phyloP scores from a whole-genome alignment of 2,113 vertebrate species.

The Tympanuchus pallidicinctus region DNA sequence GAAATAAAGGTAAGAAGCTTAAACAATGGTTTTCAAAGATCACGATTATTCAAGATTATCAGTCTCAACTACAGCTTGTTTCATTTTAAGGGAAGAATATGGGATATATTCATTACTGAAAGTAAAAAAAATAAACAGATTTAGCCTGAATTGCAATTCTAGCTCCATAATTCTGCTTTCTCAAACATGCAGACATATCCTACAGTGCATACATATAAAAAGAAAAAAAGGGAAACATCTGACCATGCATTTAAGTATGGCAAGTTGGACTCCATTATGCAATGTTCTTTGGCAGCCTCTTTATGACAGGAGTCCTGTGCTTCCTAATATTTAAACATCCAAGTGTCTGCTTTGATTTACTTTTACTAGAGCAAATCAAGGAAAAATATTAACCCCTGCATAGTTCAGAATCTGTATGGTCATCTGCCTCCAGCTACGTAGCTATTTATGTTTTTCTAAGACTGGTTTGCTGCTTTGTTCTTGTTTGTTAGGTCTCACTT shows the following conservation, averaged over 20 bases:
- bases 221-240: neutral
- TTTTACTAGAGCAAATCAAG: slow-evolving; percentile 7
- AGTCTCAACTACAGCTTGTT: neutral
- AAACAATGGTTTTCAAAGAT: neutral
- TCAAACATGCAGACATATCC: neutral
- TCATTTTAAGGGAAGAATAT: neutral
- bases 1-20: neutral
- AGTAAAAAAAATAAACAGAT: neutral
- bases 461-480: slow-evolving; percentile 3
- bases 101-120: neutral
- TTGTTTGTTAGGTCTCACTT: neutral
- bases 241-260: neutral
- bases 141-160: neutral
- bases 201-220: neutral
- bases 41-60: neutral
- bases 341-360: slow-evolving; percentile 3
- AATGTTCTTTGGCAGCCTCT: neutral
- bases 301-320: neutral
- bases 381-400: slow-evolving; percentile 27
- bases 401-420: slow-evolving; percentile 18
- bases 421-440: neutral
- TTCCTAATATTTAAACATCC: neutral
- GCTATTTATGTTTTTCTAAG: neutral
- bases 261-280: neutral
- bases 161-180: neutral